phyloP scores from a whole-genome alignment of 2,113 vertebrate genomes.

The Catharus fuscescens region DNA sequence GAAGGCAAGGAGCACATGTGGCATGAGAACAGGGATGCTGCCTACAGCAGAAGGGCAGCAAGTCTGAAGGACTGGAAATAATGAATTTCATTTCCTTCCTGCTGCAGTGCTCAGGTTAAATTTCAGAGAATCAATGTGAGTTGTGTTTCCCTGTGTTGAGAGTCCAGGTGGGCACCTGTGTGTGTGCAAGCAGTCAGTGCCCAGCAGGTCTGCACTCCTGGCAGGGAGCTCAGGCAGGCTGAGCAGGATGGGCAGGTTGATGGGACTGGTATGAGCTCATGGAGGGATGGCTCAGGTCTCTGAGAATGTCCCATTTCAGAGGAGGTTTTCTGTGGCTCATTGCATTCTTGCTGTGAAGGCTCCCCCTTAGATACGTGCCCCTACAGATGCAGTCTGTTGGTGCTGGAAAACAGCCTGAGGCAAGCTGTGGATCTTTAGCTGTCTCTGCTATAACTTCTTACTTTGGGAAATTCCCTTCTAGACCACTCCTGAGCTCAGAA shows the following conservation, averaged over 20 bases:
- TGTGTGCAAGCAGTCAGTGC: neutral
- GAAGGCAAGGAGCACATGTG: neutral
- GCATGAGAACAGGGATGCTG: neutral
- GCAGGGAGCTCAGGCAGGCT: neutral
- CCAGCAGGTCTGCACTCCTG: neutral
- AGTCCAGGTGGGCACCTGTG: too few relatives aligned
- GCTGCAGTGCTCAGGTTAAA: neutral
- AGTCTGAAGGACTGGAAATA: neutral
- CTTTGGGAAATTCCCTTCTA: constrained; percentile 18
- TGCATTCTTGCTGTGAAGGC: neutral
- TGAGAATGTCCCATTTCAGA: fast-evolving
- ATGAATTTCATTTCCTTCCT: fast-evolving
- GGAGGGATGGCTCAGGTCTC: neutral
- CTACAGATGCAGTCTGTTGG: neutral
- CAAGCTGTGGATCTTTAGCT: neutral
- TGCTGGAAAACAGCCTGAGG: constrained; percentile 10
- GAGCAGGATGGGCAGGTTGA: fast-evolving
- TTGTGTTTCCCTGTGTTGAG: neutral
- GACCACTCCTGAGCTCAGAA: constrained; percentile 22
- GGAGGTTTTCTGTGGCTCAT: neutral
- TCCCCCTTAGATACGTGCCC: neutral
- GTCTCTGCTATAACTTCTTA: neutral
- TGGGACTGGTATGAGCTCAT: fast-evolving
- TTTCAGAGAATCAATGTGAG: neutral
- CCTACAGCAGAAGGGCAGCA: neutral